Base-by-base conservation (phyloP, 2,113 vertebrate genomes). In the Oryzias curvinotus region DNA sequence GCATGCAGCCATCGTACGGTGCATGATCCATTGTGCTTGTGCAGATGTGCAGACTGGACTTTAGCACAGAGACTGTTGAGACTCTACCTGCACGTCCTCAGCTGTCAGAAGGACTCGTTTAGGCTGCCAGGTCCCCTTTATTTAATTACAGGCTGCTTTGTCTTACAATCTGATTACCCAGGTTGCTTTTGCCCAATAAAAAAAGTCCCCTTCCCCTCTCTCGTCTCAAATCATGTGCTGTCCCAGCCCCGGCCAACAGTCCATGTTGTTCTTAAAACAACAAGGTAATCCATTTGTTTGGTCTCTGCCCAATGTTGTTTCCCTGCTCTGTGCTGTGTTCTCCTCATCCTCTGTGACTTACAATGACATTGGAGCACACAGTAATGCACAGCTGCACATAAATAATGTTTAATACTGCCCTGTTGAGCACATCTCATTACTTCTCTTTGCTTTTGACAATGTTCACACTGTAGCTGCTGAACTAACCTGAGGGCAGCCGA, bases 121-220 rank as follows among this genome's bases (percentile, higher is more conserved):
- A 46, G 41, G 43, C 69, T 57, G 57, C 56, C 30, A 69, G 62
- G 47, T 25, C 42, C 52, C 26, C 44, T 28, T 84, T 82, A 83
- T 73, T 81, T 60, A 78, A 72, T 85, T 88, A 83, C 77, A 60
- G 17, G 57, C 57, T 57, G 61, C 66, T 70, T 75, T 80, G 72
- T 80, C 56, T 83, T 71, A 51, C 67, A 79, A 65, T 83, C 76
- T 75, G 71, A 87, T 87, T 82, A 82, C 45, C 53, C 76, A 49
- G 52, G 73, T 73, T 78, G 65, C 71, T 78, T 79, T 74, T 69
- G 53, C 72, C 66, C 80, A 61, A 70, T 76, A 75, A 77, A 67
- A 51, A 65, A 71, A 62, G 57, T 62, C 45, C 65, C 57, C 62
- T 58, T 49, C 57, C 56, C 62, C 56, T 21, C 30, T 63, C 61